Base-by-base conservation (phyloP, 2,113 vertebrate species). In the Pituophis catenifer region DNA sequence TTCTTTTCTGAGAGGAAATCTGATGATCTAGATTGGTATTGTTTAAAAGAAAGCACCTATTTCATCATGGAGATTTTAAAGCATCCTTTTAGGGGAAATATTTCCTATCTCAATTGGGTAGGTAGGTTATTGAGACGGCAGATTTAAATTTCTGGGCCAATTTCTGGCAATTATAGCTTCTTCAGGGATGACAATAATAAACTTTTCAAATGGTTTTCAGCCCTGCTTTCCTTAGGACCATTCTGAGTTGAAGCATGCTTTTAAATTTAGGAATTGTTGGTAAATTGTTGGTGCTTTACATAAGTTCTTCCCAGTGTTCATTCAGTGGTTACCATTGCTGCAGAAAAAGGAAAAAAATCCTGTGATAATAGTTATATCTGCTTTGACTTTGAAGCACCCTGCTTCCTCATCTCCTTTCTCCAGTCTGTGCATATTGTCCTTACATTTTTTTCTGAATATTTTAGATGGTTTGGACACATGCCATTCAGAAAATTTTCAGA, bases 381-480 rank as follows among this genome's bases (percentile, higher is more conserved):
- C 48, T 50, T 8, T 92, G 86, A 85, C 62, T 93, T 93, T 93
- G 91, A 91, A 48, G 58, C 62, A 59, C 33, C 89, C 62, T 89
- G 52, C 23, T 54, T 75, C 53, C 53, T 86, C 17, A 53, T 62
- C 93, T 85, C 0, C 0, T 0, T 1, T 5, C 54, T n/a, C 10
- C 54, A 59, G 44, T 54, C 0, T 17, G 1, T 54, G 52, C 9
- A 57, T 8, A 1, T 53, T 33, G n/a, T 33, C 85, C 86, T 0
- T n/a, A 89, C 1, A 54, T 0, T 0, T 24, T 24, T 2, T 17
- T 17, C 1, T 0, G 0, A 53, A 8, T 70, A 38, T 52, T 87
- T 12, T 87, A 29, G 5, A 52, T 50, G n/a, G 58, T 26, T 11
- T 57, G 44, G 11, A 29, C 52, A 85, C 17, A 38, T 6, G 44